These are phyloP conservation scores for Oncorhynchus keta DNA, from an alignment of 2,113 vertebrate species.

Conservation along the genomic window DNA sequence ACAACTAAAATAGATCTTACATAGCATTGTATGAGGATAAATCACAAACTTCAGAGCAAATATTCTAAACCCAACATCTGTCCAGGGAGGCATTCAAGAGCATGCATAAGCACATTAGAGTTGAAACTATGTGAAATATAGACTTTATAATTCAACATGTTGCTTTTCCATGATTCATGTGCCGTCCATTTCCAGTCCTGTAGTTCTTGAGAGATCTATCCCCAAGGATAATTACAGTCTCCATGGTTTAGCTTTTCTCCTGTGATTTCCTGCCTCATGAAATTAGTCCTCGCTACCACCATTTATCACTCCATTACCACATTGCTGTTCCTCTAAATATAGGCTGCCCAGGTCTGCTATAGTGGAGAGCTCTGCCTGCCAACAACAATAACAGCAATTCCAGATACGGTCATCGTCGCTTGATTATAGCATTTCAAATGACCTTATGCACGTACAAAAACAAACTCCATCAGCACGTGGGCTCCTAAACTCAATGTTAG, in stretches of 20 bases:
- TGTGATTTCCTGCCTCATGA: slow-evolving; percentile 70
- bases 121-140: slow-evolving; percentile 34
- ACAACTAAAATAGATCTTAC: neutral
- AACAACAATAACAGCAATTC: slow-evolving; percentile 59
- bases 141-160: slow-evolving; percentile 41
- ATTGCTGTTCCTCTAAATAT: slow-evolving; percentile 62
- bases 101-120: slow-evolving; percentile 14
- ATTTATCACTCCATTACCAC: slow-evolving; percentile 72
- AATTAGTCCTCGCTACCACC: slow-evolving; percentile 64
- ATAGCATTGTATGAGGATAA: neutral
- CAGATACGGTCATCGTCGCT: slow-evolving; percentile 37
- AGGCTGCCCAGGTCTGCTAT: slow-evolving; percentile 54
- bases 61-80: neutral
- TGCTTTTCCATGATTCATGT: slow-evolving; percentile 55
- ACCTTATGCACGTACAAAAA: slow-evolving; percentile 46
- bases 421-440: slow-evolving; percentile 57
- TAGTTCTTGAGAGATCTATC: slow-evolving; percentile 65
- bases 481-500: slow-evolving; percentile 10
- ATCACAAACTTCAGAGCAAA: neutral
- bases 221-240: slow-evolving; percentile 68
- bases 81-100: neutral
- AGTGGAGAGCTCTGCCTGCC: slow-evolving; percentile 39
- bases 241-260: slow-evolving; percentile 64
- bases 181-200: slow-evolving; percentile 58
- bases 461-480: slow-evolving; percentile 21